Evolutionary conservation across 37 sponge, comb jelly and placozoan species (phyloP), one percentile per base, ranked within the genome.

Genomic region (Cliona cf. orientalis): DNA sequence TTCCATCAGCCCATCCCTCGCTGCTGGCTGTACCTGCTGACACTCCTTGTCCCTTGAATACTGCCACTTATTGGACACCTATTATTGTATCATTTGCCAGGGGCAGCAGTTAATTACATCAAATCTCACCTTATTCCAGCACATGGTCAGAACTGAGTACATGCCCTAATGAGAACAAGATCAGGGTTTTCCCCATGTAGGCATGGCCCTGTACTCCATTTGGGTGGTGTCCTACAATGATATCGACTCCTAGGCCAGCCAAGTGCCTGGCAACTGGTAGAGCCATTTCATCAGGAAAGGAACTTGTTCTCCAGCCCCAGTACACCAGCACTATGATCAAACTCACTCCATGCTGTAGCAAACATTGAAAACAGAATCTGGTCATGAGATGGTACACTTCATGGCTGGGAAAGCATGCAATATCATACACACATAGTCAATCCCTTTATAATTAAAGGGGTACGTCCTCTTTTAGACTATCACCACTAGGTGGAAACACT

Each of bases 111-210:
- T 17, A 9, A 26, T 11, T 29, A n/a, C 46, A 5, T 64, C 17
- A 78, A 5, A 19, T n/a, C 17, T 40, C 12, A 78, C 79, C 64
- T 79, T 68, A 19, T 80, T 46, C 92, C 92, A 92, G 66, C 92
- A 92, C n/a, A 11, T 38, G 19, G 23, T 79, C 56, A 31, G 80
- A 74, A 22, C 59, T 46, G 36, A 86, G 45, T 2, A 86, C 14
- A 12, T 63, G 66, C 35, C 92, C 88, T 22, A 60, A 42, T 0
- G 92, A 87, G 42, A 91, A 91, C 2, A 91, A 37, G 17, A 91
- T 80, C 5, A 91, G 75, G 19, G 92, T 91, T 1, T 79, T 77
- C 31, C 80, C 83, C 72, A 91, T 83, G 84, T 91, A 91, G 61
- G 85, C 92, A 74, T 92, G 92, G 29, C 79, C 74, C 17, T 87